Evolutionary conservation across 2,113 vertebrate species (phyloP).

Genomic region (Hypomesus transpacificus): DNA sequence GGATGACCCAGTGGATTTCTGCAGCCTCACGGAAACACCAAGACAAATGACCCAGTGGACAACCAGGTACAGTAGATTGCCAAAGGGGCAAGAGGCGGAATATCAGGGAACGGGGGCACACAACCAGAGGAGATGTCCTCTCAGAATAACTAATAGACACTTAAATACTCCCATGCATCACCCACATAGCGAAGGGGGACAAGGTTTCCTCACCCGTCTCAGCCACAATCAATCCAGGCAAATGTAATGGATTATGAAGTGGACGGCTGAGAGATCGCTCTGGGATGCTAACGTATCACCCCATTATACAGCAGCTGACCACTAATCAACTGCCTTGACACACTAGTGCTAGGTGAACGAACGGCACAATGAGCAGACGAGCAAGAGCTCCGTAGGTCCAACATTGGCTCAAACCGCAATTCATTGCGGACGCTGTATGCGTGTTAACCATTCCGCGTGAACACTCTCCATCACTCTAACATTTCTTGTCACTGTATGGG

Average conservation of each 20-base stretch:
- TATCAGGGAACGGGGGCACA: constrained; percentile 28
- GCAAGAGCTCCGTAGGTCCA: no score
- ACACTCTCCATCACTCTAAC: no score
- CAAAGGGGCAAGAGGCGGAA: constrained; percentile 21
- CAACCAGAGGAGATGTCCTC: constrained; percentile 27
- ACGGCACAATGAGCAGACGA: no score
- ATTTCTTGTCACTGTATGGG: no score
- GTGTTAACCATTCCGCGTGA: background rate
- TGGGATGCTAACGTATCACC: background rate
- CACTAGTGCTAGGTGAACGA: no score
- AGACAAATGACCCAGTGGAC: constrained; percentile 50
- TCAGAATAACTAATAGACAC: constrained; percentile 15
- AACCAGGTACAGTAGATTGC: constrained; percentile 33
- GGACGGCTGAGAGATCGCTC: background rate
- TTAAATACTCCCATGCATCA: background rate
- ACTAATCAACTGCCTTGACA: no score
- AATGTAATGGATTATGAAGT: background rate
- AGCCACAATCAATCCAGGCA: background rate
- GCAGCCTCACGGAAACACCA: constrained; percentile 43
- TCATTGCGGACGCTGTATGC: background rate
- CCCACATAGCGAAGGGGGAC: background rate
- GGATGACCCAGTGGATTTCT: constrained; percentile 57
- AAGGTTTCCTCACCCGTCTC: background rate
- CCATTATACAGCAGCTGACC: background rate
- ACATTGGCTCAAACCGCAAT: no score